A percentile compares a stretch with the other conserved stretches of the same genome.
phyloP scores from a whole-genome alignment of 2,797 vertebrate species.

The Calcarius lapponicus region DNA sequence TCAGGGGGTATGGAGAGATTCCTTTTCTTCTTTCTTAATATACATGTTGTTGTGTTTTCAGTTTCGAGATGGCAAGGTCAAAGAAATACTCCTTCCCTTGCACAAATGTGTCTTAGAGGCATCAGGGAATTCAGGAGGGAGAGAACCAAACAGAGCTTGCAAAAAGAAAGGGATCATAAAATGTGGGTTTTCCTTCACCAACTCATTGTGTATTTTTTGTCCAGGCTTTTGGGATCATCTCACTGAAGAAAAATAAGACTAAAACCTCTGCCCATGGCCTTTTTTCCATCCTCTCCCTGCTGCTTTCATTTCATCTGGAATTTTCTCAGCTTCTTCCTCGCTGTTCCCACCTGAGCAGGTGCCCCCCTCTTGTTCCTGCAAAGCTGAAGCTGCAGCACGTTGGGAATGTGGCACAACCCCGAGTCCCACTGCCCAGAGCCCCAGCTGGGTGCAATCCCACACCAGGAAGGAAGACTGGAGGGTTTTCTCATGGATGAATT shows the following conservation, averaged over 20 bases:
- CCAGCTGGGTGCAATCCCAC: neutral
- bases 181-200: neutral
- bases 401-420: neutral
- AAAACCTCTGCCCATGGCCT: neutral
- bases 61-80: conserved; percentile 52
- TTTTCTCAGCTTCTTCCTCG: neutral
- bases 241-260: neutral
- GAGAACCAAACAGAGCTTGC: neutral
- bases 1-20: conserved; percentile 11
- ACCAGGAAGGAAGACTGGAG: neutral
- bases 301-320: neutral
- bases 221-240: neutral
- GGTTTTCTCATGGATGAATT: neutral
- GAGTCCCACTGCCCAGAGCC: neutral
- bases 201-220: neutral
- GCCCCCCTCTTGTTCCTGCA: neutral
- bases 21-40: conserved; percentile 58
- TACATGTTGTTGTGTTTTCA: conserved; percentile 49
- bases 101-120: conserved; percentile 48
- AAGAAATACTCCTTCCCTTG: conserved; percentile 50
- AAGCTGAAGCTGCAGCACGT: neutral
- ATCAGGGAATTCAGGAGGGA: neutral
- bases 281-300: neutral
- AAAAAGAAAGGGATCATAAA: neutral
- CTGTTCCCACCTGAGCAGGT: neutral